These are phyloP conservation scores for Melanotaenia parkinsoni DNA, from an alignment of 2,797 vertebrate genomes.

Conservation along the genomic window DNA sequence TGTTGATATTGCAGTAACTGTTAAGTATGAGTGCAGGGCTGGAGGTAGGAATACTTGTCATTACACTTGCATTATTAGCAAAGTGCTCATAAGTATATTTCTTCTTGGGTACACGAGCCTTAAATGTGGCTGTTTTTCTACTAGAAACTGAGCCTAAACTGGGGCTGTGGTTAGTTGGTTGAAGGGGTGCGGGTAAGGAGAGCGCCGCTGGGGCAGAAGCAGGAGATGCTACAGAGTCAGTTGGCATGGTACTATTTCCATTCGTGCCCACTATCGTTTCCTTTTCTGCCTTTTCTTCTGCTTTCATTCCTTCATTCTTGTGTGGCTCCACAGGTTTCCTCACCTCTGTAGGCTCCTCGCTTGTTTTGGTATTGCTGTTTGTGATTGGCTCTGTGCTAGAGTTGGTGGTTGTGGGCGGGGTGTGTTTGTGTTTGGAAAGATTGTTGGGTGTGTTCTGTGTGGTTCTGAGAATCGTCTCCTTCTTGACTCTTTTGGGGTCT, in stretches of 20 bases:
- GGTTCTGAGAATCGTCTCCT: conserved; percentile 67
- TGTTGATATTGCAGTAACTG: conserved; percentile 67
- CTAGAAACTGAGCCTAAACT: conserved; percentile 82
- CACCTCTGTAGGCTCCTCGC: conserved; percentile 67
- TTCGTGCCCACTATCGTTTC: conserved; percentile 59
- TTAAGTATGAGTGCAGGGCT: conserved; percentile 64
- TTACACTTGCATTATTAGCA: conserved; percentile 67
- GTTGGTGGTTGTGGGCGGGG: conserved; percentile 52
- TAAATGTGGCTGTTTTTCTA: conserved; percentile 93
- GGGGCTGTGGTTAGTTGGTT: conserved; percentile 69
- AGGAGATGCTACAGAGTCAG: conserved; percentile 62
- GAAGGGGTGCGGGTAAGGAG: conserved; percentile 48
- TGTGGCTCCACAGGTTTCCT: conserved; percentile 68
- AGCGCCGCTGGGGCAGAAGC: conserved; percentile 61
- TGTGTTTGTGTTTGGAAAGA: conserved; percentile 68
- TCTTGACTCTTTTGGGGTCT: conserved; percentile 79
- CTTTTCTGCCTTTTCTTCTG: conserved; percentile 66
- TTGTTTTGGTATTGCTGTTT: conserved; percentile 59
- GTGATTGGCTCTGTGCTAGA: conserved; percentile 67
- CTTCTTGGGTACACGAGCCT: conserved; percentile 89
- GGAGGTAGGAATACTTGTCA: conserved; percentile 71
- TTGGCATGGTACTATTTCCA: conserved; percentile 53
- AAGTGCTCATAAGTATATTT: conserved; percentile 87
- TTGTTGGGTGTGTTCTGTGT: conserved; percentile 64
- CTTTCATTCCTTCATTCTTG: conserved; percentile 49